These are phyloP conservation scores for Yponomeuta sedellus DNA, from an alignment of 2,888 invertebrate genomes.

Conservation along the genomic window DNA sequence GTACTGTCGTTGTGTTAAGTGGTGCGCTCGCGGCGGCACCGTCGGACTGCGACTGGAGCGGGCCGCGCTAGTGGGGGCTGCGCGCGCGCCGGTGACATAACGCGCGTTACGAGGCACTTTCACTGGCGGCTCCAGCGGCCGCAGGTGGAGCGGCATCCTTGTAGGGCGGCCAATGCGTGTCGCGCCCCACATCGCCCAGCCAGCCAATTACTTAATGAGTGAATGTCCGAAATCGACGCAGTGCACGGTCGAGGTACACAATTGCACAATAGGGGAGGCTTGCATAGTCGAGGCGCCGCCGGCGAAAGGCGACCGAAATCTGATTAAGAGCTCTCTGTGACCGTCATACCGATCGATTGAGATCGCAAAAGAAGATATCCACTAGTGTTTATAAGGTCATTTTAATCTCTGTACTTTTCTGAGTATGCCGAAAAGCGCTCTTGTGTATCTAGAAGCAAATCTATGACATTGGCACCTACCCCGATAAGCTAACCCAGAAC, in stretches of 20 bases:
- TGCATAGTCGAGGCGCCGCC: neutral
- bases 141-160: constrained; percentile 36
- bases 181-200: constrained; percentile 25
- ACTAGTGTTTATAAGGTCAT: too few species aligned
- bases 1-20: constrained; percentile 24
- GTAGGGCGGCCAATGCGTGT: constrained; percentile 34
- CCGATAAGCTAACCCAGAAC: neutral
- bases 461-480: neutral
- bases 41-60: constrained; percentile 54
- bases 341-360: too few species aligned
- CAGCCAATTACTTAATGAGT: constrained; percentile 14
- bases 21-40: constrained; percentile 63
- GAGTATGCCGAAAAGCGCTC: too few species aligned
- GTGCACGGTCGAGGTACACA: neutral
- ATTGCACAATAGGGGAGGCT: constrained; percentile 2
- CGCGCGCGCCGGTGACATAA: constrained; percentile 59
- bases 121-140: constrained; percentile 39
- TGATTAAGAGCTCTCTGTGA: neutral
- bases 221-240: constrained; percentile 12
- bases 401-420: too few species aligned
- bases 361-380: too few species aligned
- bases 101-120: constrained; percentile 59
- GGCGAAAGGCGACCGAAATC: neutral
- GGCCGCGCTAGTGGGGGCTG: constrained; percentile 14
- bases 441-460: too few species aligned